These are phyloP conservation scores for Triplophysa dalaica DNA, from an alignment of 2,113 vertebrate species.

Conservation along the genomic window DNA sequence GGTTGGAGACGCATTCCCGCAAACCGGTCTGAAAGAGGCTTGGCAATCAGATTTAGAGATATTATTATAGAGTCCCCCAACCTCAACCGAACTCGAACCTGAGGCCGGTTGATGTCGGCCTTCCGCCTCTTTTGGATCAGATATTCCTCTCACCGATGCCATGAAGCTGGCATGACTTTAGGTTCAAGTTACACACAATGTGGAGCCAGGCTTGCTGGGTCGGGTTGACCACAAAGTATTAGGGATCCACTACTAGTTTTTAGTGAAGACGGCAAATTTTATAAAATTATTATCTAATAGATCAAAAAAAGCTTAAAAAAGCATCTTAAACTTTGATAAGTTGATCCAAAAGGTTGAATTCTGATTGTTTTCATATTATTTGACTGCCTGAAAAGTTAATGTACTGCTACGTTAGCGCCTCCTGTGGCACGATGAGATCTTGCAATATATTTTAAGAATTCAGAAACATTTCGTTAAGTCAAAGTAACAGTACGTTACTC, in stretches of 20 bases:
- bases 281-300: too few species aligned
- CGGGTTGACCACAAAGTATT: background rate
- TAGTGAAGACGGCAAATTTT: background rate
- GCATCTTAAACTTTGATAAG: too few species aligned
- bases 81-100: background rate
- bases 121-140: background rate
- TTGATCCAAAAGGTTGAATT: too few species aligned
- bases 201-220: background rate
- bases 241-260: background rate
- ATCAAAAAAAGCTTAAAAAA: too few species aligned
- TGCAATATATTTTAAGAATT: too few species aligned
- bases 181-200: slow-evolving; percentile 35
- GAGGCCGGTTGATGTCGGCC: background rate
- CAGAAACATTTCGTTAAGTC: too few species aligned
- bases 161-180: slow-evolving; percentile 31
- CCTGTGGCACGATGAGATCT: too few species aligned
- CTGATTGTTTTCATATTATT: too few species aligned
- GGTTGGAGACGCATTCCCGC: slow-evolving; percentile 34
- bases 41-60: slow-evolving; percentile 43
- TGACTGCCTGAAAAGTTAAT: background rate
- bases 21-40: slow-evolving; percentile 34
- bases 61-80: slow-evolving; percentile 35
- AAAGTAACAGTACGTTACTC: too few species aligned
- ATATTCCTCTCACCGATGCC: slow-evolving; percentile 43
- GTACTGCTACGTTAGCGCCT: too few species aligned